Base-by-base conservation (phyloP, 2,888 invertebrate genomes). In the Volucella zonaria region DNA sequence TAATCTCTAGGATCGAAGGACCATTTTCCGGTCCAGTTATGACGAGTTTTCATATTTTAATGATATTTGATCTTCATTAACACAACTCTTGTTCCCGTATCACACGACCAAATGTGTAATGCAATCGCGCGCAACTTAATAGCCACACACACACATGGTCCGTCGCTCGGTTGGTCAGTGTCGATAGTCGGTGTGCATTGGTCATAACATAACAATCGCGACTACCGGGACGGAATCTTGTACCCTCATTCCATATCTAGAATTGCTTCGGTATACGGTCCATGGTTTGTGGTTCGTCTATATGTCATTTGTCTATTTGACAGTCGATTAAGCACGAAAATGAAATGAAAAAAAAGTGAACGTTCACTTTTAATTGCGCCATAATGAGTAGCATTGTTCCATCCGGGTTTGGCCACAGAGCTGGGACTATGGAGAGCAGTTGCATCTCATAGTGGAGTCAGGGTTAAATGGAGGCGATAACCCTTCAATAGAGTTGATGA, bases 331-430 rank as follows among this genome's bases (percentile, higher is more conserved):
- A 67, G 61, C 71, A 77, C 42, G 43, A 52, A 38, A 58, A 43
- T 58, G 59, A 75, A 66, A 31, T 31, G 23, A 47, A 38, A 62
- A 59, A 51, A 64, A 14, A 49, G 3, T 14, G 6, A 31, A 31
- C 31, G 31, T 15, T 77, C 59, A 62, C 79, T 74, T 59, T 83
- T 83, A 83, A 83, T 83, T 83, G 75, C 66, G 23, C 18, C 38
- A 83, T 79, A 83, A 83, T 83, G 70, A 70, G 68, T 47, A 47
- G 23, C 51, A 83, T 79, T 79, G 79, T 79, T 79, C 70, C 78
- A 67, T 56, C 54, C 18, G 54, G 54, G 8, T 15, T 4, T 76
- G 66, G 42, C 15, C 47, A 73, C 45, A 18, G 56, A 58, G 42
- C 47, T 62, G 51, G 45, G 12, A 70, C 10, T 14, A 15, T 15